phyloP scores from a whole-genome alignment of 2,113 vertebrate genomes.

The Epinephelus moara region DNA sequence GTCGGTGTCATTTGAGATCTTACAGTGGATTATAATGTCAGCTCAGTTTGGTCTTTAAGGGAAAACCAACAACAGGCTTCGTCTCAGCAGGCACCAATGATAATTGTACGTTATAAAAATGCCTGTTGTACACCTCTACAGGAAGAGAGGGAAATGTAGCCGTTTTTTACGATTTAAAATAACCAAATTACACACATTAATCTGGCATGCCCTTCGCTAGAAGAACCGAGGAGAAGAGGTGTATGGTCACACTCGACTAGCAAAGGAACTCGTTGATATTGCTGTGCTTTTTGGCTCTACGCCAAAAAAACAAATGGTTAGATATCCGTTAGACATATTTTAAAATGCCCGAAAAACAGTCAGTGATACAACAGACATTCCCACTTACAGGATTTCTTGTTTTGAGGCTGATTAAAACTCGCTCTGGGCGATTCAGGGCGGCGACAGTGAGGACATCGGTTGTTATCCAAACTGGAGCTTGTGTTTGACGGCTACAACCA shows the following conservation, averaged over 20 bases:
- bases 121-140: not conserved
- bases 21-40: too few relatives aligned
- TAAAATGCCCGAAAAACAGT: not conserved
- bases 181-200: not conserved
- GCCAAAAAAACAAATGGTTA: slow-evolving; percentile 7
- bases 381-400: slow-evolving; percentile 70
- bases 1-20: not conserved
- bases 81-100: not conserved
- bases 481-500: slow-evolving; percentile 66
- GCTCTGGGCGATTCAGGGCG: slow-evolving; percentile 34
- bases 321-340: rapidly evolving
- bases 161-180: not conserved
- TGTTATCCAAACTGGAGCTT: not conserved
- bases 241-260: not conserved
- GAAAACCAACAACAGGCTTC: too few relatives aligned
- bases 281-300: not conserved
- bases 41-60: too few relatives aligned
- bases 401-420: slow-evolving; percentile 30
- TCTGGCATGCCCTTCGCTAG: not conserved
- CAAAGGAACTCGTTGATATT: slow-evolving; percentile 15
- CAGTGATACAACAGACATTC: not conserved
- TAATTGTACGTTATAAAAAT: not conserved
- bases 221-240: not conserved
- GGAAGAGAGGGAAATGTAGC: not conserved
- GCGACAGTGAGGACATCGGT: slow-evolving; percentile 35